phyloP scores from a whole-genome alignment of 1,140 invertebrate genomes.

The Drosophila ercepeae region DNA sequence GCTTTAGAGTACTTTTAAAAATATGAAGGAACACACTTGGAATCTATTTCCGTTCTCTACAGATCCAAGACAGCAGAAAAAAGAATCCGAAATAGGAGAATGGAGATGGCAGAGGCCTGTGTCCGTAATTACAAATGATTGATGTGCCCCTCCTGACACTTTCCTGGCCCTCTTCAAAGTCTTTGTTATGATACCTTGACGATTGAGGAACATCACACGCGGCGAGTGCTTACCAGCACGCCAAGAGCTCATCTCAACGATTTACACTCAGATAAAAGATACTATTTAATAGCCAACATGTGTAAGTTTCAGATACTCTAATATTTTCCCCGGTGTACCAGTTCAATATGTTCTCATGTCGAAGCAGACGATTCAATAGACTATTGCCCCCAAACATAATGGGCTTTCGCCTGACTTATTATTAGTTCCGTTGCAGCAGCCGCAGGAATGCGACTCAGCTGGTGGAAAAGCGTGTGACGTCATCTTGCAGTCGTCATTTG shows the following conservation, averaged over 20 bases:
- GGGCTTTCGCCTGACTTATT: conserved; percentile 25
- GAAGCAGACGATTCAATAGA: conserved; percentile 36
- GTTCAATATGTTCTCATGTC: conserved; percentile 4
- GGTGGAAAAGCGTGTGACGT: conserved; percentile 23
- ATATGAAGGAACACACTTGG: conserved; percentile 38
- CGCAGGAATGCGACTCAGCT: conserved; percentile 20
- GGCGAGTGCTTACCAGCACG: conserved; percentile 61
- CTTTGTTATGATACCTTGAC: conserved; percentile 41
- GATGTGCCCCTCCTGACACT: conserved; percentile 58
- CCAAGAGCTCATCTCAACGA: background rate
- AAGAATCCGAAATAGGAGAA: conserved; percentile 33
- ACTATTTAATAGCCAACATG: too few species aligned
- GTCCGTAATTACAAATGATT: conserved; percentile 76
- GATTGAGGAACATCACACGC: conserved; percentile 69
- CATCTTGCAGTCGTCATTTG: conserved; percentile 31
- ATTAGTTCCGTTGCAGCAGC: conserved; percentile 36
- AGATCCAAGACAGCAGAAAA: conserved; percentile 19
- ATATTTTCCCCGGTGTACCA: background rate
- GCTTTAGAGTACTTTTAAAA: conserved; percentile 48
- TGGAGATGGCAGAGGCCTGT: conserved; percentile 34
- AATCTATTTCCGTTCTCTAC: conserved; percentile 66
- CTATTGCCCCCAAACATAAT: conserved; percentile 36
- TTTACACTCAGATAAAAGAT: background rate
- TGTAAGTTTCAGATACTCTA: background rate
- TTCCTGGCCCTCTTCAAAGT: conserved; percentile 26